A percentile compares a stretch with the other conserved stretches of the same genome.
phyloP scores from a whole-genome alignment of 2,888 invertebrate genomes.

The Stenodera caucasica region DNA sequence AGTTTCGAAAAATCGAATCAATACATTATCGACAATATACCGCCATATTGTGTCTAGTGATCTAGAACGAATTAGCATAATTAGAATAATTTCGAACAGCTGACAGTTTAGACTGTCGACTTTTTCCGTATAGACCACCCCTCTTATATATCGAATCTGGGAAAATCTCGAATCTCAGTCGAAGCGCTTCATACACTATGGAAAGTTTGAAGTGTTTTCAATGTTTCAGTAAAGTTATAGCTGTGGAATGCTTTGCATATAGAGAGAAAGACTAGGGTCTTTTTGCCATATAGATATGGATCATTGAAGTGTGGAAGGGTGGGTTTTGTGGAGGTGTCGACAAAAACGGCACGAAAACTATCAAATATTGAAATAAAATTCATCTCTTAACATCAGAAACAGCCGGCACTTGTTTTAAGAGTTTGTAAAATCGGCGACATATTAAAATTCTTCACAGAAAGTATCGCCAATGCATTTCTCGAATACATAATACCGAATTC shows the following conservation, averaged over 20 bases:
- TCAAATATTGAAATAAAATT: conserved; percentile 60
- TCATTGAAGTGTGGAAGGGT: conserved; percentile 32
- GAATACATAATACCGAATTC: conserved; percentile 34
- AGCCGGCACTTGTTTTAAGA: conserved; percentile 58
- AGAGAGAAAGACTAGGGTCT: conserved; percentile 45
- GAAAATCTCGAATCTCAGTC: conserved; percentile 26
- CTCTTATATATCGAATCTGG: conserved; percentile 26
- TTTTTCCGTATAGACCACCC: conserved; percentile 49
- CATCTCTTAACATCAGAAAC: conserved; percentile 58
- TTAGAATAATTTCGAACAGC: conserved; percentile 66
- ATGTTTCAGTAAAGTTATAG: conserved; percentile 56
- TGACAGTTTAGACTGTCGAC: conserved; percentile 62
- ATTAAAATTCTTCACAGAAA: conserved; percentile 54
- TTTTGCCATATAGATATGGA: conserved; percentile 28
- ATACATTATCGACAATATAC: too few species aligned
- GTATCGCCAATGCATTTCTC: conserved; percentile 41
- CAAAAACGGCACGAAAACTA: conserved; percentile 53
- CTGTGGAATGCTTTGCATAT: conserved; percentile 56
- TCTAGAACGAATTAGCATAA: conserved; percentile 63
- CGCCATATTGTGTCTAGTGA: conserved; percentile 23
- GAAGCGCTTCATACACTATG: conserved; percentile 27
- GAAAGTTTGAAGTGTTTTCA: conserved; percentile 56
- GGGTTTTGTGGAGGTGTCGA: conserved; percentile 39
- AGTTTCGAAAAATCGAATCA: too few species aligned
- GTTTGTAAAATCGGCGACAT: conserved; percentile 57